A percentile compares a stretch with the other conserved stretches of the same genome.
phyloP scores from a whole-genome alignment of 2,113 vertebrate genomes.

The Gymnogyps californianus region DNA sequence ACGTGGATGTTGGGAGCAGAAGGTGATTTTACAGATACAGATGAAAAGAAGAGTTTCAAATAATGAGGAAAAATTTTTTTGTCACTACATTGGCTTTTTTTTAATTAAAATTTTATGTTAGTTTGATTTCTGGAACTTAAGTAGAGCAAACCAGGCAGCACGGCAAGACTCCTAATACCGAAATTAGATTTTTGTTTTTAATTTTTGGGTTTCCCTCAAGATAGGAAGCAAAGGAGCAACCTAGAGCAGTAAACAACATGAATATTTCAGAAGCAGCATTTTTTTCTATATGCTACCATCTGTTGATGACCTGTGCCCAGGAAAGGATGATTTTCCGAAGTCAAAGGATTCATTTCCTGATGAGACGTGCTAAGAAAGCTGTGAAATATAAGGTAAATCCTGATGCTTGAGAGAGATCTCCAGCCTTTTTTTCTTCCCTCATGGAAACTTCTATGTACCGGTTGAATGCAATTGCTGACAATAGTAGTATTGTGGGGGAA shows the following conservation, averaged over 20 bases:
- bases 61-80: not conserved
- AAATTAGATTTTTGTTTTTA: not conserved
- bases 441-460: not conserved
- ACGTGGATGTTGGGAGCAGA: not conserved
- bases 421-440: not conserved
- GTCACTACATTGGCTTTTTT: not conserved
- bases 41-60: not conserved
- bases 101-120: not conserved
- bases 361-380: not conserved
- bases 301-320: not conserved
- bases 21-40: not conserved
- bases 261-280: not conserved
- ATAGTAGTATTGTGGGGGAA: not conserved
- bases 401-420: not conserved
- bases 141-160: not conserved
- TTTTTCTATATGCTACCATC: not conserved
- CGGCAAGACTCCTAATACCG: not conserved
- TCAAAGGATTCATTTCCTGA: not conserved
- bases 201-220: not conserved
- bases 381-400: not conserved
- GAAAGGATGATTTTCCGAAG: not conserved
- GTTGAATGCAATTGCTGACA: not conserved
- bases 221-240: not conserved
- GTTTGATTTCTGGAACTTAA: constrained; percentile 20
- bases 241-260: not conserved